A percentile compares a stretch with the other conserved stretches of the same genome.
Evolutionary conservation across 2,113 vertebrate species (phyloP).

Genomic region (Rhinoptilus africanus): DNA sequence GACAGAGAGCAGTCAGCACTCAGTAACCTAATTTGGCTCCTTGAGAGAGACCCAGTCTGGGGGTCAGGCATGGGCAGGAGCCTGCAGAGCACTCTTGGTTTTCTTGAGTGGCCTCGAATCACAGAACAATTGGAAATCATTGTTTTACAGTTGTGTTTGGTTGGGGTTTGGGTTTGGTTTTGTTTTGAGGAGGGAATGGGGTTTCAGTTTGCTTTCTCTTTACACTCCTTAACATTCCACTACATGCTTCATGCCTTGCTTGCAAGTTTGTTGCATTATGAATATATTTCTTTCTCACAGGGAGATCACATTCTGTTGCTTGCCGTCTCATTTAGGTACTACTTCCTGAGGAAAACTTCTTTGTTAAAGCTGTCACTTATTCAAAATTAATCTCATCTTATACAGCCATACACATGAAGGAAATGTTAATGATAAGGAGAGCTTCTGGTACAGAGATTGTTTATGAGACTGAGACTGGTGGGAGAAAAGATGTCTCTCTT

Average conservation of each 20-base stretch:
- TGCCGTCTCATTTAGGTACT: not conserved
- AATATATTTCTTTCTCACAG: not conserved
- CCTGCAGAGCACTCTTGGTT: not conserved
- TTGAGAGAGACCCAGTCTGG: not conserved
- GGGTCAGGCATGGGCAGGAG: not conserved
- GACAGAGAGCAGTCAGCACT: not conserved
- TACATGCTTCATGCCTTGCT: not conserved
- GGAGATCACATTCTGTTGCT: not conserved
- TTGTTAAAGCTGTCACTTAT: not conserved
- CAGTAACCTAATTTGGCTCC: not conserved
- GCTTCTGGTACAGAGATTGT: not conserved
- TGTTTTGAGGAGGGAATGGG: no score
- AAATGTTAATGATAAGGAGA: not conserved
- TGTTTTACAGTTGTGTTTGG: not conserved
- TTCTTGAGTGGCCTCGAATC: fast-evolving
- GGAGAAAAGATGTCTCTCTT: not conserved
- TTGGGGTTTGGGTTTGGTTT: not conserved
- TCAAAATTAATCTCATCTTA: not conserved
- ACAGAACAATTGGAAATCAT: not conserved
- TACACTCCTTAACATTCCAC: not conserved
- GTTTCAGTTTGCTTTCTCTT: not conserved
- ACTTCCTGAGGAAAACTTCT: not conserved
- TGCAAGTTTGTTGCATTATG: not conserved
- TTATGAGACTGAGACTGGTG: not conserved
- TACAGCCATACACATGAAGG: not conserved